Conservation (phyloP, 2,888 invertebrate genomes). For the Macrosiphum euphorbiae region DNA sequence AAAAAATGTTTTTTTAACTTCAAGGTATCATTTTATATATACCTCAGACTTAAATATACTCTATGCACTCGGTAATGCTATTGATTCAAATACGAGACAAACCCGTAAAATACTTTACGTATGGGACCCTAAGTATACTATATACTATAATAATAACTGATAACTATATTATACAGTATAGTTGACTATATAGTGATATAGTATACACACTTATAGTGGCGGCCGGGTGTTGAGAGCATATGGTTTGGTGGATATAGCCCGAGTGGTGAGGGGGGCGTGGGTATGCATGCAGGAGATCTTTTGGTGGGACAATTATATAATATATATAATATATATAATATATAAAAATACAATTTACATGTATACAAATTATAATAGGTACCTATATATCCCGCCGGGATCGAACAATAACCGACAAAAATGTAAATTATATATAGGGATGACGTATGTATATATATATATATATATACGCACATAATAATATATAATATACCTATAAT, state of each 20-base stretch:
- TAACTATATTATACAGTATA: neutral
- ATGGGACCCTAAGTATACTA: neutral
- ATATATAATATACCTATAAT: neutral
- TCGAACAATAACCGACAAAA: slow-evolving; percentile 9
- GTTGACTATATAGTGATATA: too few species aligned
- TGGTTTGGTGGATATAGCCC: neutral
- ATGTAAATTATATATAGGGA: neutral
- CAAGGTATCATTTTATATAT: too few species aligned
- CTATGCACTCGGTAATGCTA: too few species aligned
- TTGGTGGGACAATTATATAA: neutral
- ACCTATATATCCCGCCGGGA: neutral
- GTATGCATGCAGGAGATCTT: neutral
- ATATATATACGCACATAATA: neutral
- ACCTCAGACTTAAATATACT: too few species aligned
- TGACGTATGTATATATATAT: neutral
- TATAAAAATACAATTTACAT: neutral
- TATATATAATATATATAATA: neutral
- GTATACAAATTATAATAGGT: neutral
- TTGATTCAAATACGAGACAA: too few species aligned
- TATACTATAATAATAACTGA: neutral
- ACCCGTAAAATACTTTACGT: neutral
- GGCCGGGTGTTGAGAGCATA: neutral
- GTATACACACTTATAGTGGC: too few species aligned
- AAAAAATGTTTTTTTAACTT: too few species aligned
- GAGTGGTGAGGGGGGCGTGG: neutral